These are phyloP conservation scores for Noctilio leporinus DNA, from an alignment of 2,113 vertebrate species.

Conservation along the genomic window DNA sequence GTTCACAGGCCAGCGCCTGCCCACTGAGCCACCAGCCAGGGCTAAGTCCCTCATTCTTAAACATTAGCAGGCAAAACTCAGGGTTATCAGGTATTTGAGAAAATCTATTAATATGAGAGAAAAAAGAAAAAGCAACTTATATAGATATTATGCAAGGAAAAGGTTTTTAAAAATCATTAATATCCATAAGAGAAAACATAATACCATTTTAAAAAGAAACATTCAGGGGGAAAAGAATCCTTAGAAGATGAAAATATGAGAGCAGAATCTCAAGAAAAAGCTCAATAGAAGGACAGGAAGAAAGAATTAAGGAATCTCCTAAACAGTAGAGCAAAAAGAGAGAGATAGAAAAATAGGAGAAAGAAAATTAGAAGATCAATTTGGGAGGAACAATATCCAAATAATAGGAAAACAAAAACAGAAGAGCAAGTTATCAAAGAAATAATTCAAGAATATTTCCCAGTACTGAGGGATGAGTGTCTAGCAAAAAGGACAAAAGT, in stretches of 20 bases:
- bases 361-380: background rate
- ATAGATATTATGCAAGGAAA: background rate
- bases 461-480: background rate
- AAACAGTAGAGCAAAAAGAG: background rate
- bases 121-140: background rate
- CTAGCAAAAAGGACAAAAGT: constrained; percentile 1
- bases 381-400: constrained; percentile 1
- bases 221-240: background rate
- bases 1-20: too few species aligned
- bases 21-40: too few species aligned
- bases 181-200: background rate
- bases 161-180: background rate
- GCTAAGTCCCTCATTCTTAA: constrained; percentile 1
- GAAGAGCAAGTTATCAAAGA: background rate
- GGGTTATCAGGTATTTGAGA: background rate
- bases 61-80: background rate
- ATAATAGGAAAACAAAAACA: constrained; percentile 27
- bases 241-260: background rate
- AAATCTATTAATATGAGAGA: background rate
- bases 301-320: background rate
- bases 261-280: constrained; percentile 20
- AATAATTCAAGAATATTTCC: constrained; percentile 26
- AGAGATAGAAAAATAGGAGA: background rate
- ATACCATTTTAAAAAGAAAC: constrained; percentile 7
- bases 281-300: background rate